Base-by-base conservation (phyloP, 2,113 vertebrate species). In the Ranitomeya variabilis region DNA sequence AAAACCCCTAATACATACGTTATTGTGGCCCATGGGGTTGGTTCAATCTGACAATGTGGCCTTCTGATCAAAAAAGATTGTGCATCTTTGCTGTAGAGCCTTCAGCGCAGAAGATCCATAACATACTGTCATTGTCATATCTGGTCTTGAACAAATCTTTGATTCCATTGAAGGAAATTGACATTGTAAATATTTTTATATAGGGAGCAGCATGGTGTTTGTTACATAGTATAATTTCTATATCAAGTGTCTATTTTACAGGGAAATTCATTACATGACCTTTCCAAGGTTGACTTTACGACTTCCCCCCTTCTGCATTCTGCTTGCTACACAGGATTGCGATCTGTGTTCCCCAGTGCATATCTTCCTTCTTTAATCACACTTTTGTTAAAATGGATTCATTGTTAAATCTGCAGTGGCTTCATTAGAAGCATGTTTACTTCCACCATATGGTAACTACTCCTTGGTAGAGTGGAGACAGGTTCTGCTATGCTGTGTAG, bases 401-500 rank as follows among this genome's bases (percentile, higher is more conserved):
- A 87, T 80, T 69, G 62, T 80, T 57, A 87, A 80, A 87, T 87
- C 76, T 69, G 77, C 86, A 80, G 76, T 80, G 86, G 62, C 86
- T 87, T 87, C 51, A 80, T 87, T 87, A 69, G 54, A 51, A 69
- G 45, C 37, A 21, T 80, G 77, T 69, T 87, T 69, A 21, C 86
- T 80, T 57, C n/a, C 14, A 80, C 77, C 86, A 87, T 80, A 87
- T 87, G 86, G 86, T 80, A 80, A 67, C 60, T 37, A 52, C 37
- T 87, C 62, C 55, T 59, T 86, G 84, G 85, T 66, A 86, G 85
- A 85, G 67, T 74, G 67, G 64, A 85, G 59, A 23, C 62, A 80
- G 77, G 86, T 80, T 80, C 77, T 57, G 45, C 62, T 80, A 54
- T 13, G 11, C 76, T 31, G 23, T 80, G 77, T 80, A 80, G 62